Evolutionary conservation across 2,888 invertebrate species (phyloP).

Genomic region (Teinopalpus imperialis): DNA sequence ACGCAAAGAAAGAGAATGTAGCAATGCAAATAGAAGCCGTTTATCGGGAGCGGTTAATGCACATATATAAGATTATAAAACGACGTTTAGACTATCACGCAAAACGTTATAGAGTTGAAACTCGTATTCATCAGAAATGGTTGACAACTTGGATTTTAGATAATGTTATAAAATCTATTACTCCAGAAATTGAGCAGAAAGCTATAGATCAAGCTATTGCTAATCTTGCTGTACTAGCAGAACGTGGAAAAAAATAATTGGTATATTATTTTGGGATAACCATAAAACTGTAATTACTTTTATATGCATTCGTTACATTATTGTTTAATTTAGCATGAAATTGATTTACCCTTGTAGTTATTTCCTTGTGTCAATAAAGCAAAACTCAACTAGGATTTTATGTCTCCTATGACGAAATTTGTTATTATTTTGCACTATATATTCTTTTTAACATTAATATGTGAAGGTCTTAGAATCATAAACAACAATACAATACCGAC

Average conservation of each 20-base stretch:
- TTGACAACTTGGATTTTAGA: conserved; percentile 95
- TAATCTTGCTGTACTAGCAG: conserved; percentile 88
- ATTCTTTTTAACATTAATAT: neutral
- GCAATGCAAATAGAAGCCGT: conserved; percentile 95
- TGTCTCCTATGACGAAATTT: conserved; percentile 1
- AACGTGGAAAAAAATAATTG: conserved; percentile 31
- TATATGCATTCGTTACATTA: conserved; percentile 10
- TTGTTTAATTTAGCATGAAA: conserved; percentile 18
- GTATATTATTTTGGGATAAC: neutral
- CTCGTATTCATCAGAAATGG: conserved; percentile 93
- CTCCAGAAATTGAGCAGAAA: conserved; percentile 93
- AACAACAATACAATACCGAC: neutral
- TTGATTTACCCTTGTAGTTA: neutral
- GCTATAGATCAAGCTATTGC: conserved; percentile 92
- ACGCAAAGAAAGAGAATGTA: conserved; percentile 95
- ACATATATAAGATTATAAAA: conserved; percentile 83
- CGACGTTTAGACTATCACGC: conserved; percentile 94
- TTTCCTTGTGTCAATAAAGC: conserved; percentile 1
- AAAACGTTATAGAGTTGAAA: conserved; percentile 88
- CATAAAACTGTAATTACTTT: too few species aligned
- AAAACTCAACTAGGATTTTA: neutral
- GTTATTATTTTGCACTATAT: neutral
- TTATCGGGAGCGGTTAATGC: conserved; percentile 86
- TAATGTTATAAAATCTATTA: conserved; percentile 91
- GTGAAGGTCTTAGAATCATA: too few species aligned